Percentiles rank a stretch among this genome's conserved stretches.
These are phyloP conservation scores for Drosophila subobscura DNA, from an alignment of 1,140 invertebrate genomes.

Conservation along the genomic window DNA sequence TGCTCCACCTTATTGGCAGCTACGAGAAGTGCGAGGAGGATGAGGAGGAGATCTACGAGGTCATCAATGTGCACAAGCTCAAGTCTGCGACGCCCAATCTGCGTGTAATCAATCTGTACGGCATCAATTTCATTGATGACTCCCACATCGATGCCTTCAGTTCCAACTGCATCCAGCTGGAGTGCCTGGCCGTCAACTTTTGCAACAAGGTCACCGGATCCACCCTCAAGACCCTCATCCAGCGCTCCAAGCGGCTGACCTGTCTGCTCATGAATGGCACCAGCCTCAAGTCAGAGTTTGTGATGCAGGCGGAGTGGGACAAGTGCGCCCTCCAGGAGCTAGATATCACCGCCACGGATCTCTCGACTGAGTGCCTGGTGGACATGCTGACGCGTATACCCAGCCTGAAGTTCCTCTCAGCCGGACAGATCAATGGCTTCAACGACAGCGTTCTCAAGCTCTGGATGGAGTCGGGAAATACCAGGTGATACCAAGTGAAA, in stretches of 20 bases:
- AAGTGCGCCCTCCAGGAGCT: slow-evolving; percentile 94
- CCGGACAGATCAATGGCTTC: slow-evolving; percentile 98
- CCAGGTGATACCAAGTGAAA: slow-evolving; percentile 78
- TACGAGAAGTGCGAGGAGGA: slow-evolving; percentile 99
- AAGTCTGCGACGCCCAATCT: slow-evolving; percentile 98
- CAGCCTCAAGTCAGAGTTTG: slow-evolving; percentile 94
- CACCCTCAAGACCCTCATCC: slow-evolving; percentile 97
- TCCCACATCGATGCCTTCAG: slow-evolving; percentile 99
- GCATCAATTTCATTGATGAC: slow-evolving; percentile 99
- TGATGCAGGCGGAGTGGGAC: slow-evolving; percentile 99
- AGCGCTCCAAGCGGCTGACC: slow-evolving; percentile 95
- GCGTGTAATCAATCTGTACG: slow-evolving; percentile 97
- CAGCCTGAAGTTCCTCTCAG: slow-evolving; percentile 93
- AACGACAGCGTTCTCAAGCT: slow-evolving; percentile 96
- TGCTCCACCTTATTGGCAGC: slow-evolving; percentile 98
- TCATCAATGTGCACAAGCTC: slow-evolving; percentile 99
- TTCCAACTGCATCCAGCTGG: slow-evolving; percentile 97
- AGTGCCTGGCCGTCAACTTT: slow-evolving; percentile 98
- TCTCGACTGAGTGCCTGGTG: slow-evolving; percentile 96
- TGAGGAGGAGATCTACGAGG: slow-evolving; percentile 99
- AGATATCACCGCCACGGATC: slow-evolving; percentile 98
- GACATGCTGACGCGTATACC: slow-evolving; percentile 96
- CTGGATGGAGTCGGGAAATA: slow-evolving; percentile 95
- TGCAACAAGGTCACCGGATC: slow-evolving; percentile 98
- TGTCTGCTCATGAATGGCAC: slow-evolving; percentile 98